Conservation (phyloP, 2,888 invertebrate genomes). For the Lagria hirta region DNA sequence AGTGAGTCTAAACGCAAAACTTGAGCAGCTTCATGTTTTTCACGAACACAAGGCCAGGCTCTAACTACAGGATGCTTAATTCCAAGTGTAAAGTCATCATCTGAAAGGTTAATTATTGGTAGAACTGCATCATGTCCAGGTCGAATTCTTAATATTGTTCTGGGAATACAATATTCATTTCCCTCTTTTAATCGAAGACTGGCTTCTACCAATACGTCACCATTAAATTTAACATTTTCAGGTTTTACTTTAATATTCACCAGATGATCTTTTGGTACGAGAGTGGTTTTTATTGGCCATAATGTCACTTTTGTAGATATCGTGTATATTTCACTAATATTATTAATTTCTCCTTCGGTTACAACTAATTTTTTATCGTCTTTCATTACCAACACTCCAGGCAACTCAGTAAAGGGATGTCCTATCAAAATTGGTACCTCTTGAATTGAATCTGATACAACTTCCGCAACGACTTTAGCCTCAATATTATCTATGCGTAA, state of each 20-base stretch:
- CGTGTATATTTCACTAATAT: too few relatives aligned
- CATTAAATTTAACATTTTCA: constrained; percentile 19
- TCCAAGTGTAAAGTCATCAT: constrained; percentile 5
- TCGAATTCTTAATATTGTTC: constrained; percentile 10
- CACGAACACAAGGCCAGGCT: constrained; percentile 20
- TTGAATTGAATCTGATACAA: constrained; percentile 21
- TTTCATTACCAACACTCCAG: constrained; percentile 16
- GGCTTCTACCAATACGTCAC: constrained; percentile 24
- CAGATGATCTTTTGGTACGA: not conserved
- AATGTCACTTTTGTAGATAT: too few relatives aligned
- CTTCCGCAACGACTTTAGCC: constrained; percentile 4
- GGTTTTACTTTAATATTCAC: constrained; percentile 9
- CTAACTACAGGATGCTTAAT: constrained; percentile 20
- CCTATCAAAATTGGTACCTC: constrained; percentile 21
- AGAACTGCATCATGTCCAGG: constrained; percentile 4
- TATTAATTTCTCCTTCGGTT: too few relatives aligned
- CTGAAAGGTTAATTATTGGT: constrained; percentile 3
- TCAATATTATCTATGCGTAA: constrained; percentile 19
- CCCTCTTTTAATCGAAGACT: constrained; percentile 17
- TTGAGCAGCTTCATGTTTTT: constrained; percentile 8
- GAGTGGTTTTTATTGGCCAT: too few relatives aligned
- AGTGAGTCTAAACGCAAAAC: not conserved
- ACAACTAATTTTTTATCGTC: too few relatives aligned
- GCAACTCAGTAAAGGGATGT: constrained; percentile 24
- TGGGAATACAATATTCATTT: constrained; percentile 13